phyloP scores from a whole-genome alignment of 2,797 vertebrate species.

The Triplophysa yarkandensis region DNA sequence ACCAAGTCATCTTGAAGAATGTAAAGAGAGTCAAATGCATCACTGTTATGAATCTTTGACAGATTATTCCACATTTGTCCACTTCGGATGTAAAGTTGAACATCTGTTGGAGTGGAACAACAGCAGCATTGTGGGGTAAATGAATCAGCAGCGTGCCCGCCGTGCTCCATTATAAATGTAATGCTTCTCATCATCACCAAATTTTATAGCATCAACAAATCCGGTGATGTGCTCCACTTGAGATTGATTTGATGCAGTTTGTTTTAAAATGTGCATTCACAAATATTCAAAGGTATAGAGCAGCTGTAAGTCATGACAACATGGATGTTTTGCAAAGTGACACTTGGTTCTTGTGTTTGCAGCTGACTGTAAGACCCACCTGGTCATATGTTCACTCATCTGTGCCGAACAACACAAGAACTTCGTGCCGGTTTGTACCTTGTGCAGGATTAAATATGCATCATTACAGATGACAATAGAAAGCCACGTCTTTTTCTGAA shows the following conservation, averaged over 20 bases:
- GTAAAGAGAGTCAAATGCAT: too few relatives aligned
- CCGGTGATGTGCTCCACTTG: constrained; percentile 7
- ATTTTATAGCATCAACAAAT: constrained; percentile 29
- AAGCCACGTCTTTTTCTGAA: not conserved
- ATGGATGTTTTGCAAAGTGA: not conserved
- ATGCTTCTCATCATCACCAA: constrained; percentile 28
- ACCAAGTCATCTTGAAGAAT: too few relatives aligned
- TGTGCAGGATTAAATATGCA: constrained; percentile 1
- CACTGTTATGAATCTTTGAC: not conserved
- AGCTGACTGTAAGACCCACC: constrained; percentile 28
- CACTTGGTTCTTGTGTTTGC: constrained; percentile 17
- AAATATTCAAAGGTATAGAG: not conserved
- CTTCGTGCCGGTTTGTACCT: not conserved
- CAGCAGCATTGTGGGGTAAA: constrained; percentile 40
- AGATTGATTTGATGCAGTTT: constrained; percentile 25
- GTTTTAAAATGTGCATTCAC: not conserved
- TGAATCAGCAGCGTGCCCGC: constrained; percentile 52
- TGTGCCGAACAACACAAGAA: constrained; percentile 9
- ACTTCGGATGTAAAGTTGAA: constrained; percentile 43
- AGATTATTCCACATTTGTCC: constrained; percentile 28
- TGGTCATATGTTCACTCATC: constrained; percentile 31
- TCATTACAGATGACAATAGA: constrained; percentile 8
- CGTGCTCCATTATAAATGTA: constrained; percentile 31
- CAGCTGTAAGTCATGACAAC: not conserved
- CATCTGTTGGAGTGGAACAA: constrained; percentile 51